Percentiles rank a stretch among this genome's conserved stretches.
Conservation (phyloP, 2,113 vertebrate genomes). For the Micromys minutus region DNA sequence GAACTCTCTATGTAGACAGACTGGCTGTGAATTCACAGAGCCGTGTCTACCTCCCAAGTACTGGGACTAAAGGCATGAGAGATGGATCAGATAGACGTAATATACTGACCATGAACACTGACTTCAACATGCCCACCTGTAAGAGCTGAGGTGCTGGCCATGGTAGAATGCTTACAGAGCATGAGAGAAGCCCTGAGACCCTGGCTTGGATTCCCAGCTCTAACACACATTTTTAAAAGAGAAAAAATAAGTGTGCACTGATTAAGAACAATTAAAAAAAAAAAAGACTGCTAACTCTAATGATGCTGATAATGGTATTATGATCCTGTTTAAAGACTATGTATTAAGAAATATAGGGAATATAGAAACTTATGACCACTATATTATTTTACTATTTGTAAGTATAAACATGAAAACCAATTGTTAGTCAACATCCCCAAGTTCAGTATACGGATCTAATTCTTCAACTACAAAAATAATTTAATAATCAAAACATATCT, state of each 20-base stretch:
- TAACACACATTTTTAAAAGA: background rate
- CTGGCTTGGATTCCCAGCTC: background rate
- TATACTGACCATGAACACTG: background rate
- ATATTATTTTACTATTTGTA: conserved; percentile 29
- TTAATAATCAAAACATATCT: background rate
- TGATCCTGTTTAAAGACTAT: background rate
- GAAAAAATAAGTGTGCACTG: background rate
- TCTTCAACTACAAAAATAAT: conserved; percentile 20
- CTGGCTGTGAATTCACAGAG: no score
- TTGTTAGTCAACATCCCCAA: conserved; percentile 1
- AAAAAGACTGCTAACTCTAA: background rate
- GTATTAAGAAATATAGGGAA: conserved; percentile 10
- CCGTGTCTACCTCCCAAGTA: background rate
- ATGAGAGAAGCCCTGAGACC: background rate
- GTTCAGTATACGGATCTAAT: conserved; percentile 3
- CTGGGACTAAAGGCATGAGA: background rate
- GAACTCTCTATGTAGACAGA: background rate
- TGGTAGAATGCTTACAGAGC: background rate
- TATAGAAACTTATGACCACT: conserved; percentile 23
- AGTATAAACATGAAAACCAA: conserved; percentile 14
- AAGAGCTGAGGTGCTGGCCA: background rate
- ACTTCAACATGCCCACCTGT: background rate
- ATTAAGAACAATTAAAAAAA: conserved; percentile 37
- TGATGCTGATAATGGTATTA: background rate
- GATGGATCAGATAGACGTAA: background rate